These are phyloP conservation scores for Apodemia zela DNA, from an alignment of 2,888 invertebrate species.

Conservation along the genomic window DNA sequence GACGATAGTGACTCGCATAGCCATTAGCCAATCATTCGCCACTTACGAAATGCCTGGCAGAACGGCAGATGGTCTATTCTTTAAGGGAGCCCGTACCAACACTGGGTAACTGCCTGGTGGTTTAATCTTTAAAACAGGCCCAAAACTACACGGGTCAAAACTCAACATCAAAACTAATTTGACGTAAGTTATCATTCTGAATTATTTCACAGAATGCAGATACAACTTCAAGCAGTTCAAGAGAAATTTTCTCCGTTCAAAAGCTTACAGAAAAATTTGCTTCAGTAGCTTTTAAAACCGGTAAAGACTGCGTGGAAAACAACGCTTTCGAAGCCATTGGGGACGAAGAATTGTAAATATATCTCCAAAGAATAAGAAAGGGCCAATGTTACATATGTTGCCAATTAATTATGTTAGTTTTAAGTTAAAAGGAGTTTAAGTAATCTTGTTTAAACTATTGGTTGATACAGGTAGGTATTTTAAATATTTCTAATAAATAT, in stretches of 20 bases:
- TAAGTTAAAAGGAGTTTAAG: conserved; percentile 1
- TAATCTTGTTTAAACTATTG: neutral
- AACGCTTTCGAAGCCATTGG: conserved; percentile 97
- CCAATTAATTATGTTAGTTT: neutral
- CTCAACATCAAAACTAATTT: neutral
- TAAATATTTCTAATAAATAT: neutral
- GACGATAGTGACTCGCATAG: too few relatives aligned
- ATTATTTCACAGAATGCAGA: conserved; percentile 79
- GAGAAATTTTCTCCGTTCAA: conserved; percentile 87
- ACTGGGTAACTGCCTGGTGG: too few relatives aligned
- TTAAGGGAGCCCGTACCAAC: too few relatives aligned
- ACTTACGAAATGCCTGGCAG: too few relatives aligned
- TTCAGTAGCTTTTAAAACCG: conserved; percentile 85
- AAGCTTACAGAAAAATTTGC: conserved; percentile 86
- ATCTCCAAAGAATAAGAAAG: conserved; percentile 34
- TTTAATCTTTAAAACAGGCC: too few relatives aligned
- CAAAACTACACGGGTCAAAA: neutral
- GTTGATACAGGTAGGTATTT: neutral
- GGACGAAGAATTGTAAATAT: conserved; percentile 91
- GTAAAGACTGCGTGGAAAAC: conserved; percentile 89
- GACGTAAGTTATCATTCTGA: neutral
- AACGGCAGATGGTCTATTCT: too few relatives aligned
- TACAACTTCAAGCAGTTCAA: conserved; percentile 73
- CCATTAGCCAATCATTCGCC: too few relatives aligned
- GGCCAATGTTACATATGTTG: conserved; percentile 8